Evolutionary conservation across 2,888 invertebrate genomes (phyloP), one percentile per base, ranked within the genome.

Genomic region (Salpingus planirostris): DNA sequence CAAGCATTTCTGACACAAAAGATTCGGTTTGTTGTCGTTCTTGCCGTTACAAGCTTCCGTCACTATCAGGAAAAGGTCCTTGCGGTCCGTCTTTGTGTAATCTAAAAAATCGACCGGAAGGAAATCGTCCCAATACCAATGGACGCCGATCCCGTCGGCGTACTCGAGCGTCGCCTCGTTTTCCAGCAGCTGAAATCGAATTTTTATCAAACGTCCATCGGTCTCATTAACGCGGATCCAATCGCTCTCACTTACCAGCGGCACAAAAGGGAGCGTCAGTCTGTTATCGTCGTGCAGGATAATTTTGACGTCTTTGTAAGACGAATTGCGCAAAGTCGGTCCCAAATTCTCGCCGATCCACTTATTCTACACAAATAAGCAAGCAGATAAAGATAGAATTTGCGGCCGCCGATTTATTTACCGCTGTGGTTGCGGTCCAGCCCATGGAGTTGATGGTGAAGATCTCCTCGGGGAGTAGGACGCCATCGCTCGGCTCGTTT

Each of bases 11-110:
- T n/a, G n/a, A n/a, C n/a, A n/a, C n/a, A n/a, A n/a, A n/a, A n/a
- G n/a, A n/a, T n/a, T n/a, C n/a, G n/a, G n/a, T n/a, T n/a, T n/a
- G n/a, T n/a, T n/a, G n/a, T n/a, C n/a, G n/a, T n/a, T n/a, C n/a
- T 10, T 62, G 69, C 81, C 81, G 56, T 71, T 69, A 52, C 84
- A 84, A 8, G 89, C 85, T 65, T 93, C 93, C 0, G 90, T 89
- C 15, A 78, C 36, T 25, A 55, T 36, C 30, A 57, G 40, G 35
- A 55, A 50, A 41, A 54, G 58, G 15, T 55, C 49, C 1, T 57
- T 54, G 40, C 47, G 51, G 12, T 37, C 33, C 3, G 54, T 23
- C 13, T 58, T 54, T 7, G 82, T 70, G 18, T 54, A 40, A n/a
- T 74, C 69, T 8, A 90, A 65, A 15, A 78, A 62, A 3, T 46